These are phyloP conservation scores for Vanessa tameamea DNA, from an alignment of 1,140 invertebrate genomes.

Conservation along the genomic window DNA sequence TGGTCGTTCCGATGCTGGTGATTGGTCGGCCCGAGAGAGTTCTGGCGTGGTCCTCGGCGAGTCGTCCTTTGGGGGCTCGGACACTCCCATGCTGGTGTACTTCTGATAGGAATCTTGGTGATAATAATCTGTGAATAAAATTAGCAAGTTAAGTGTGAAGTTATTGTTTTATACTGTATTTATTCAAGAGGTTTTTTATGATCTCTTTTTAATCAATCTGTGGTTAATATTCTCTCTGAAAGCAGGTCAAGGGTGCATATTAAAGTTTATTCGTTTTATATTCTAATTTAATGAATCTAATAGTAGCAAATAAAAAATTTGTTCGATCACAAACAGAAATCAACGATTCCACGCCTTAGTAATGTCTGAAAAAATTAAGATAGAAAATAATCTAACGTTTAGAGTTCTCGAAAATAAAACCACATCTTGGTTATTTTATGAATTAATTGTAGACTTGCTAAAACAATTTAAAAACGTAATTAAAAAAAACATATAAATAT, in stretches of 20 bases:
- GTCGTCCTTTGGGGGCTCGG: constrained; percentile 82
- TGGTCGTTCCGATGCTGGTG: constrained; percentile 72
- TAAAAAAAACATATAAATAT: too few species aligned
- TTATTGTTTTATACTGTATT: not conserved
- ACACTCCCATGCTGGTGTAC: constrained; percentile 82
- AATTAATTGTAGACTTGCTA: not conserved
- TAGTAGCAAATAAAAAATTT: constrained; percentile 2
- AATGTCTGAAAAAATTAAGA: not conserved
- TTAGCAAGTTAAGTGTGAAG: not conserved
- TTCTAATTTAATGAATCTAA: constrained; percentile 8
- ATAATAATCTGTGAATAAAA: constrained; percentile 59
- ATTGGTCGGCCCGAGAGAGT: constrained; percentile 61
- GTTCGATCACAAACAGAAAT: not conserved
- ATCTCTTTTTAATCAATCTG: not conserved
- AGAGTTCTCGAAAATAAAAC: not conserved
- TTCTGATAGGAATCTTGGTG: constrained; percentile 62
- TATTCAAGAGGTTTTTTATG: not conserved
- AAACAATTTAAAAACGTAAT: too few species aligned
- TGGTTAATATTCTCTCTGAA: not conserved
- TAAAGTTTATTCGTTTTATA: not conserved
- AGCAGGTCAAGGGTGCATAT: constrained; percentile 19
- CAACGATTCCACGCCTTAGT: not conserved
- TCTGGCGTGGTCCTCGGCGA: constrained; percentile 81
- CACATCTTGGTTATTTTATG: not conserved
- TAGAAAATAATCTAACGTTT: not conserved